Base-by-base conservation (phyloP, 2,888 invertebrate species). In the Sinohyriopsis cumingii region DNA sequence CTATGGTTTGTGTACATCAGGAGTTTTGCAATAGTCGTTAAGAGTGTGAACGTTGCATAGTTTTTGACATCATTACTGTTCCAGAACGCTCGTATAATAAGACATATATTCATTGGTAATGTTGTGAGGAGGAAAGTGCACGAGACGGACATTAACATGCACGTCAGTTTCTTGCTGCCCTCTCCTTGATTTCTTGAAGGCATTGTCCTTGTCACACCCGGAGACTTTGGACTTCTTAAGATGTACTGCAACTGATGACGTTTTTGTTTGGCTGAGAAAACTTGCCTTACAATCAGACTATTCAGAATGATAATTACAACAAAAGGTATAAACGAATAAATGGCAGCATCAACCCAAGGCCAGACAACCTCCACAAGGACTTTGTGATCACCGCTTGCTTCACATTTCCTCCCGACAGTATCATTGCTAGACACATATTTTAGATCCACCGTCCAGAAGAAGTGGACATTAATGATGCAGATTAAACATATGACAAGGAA, bases 261-360 rank as follows among this genome's bases (percentile, higher is more conserved):
- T 19, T 73, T 72, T 67, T 73, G 72, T 33, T 73, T 65, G 3
- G 86, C 85, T n/a, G 68, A 65, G 2, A 85, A 60, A n/a, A 89
- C 87, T 71, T 87, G 85, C 20, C 82, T 76, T 62, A 89, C 85
- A 67, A 89, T 89, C 33, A 87, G 78, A n/a, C 78, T 74, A 71
- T 89, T 89, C 53, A 89, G 80, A 20, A 85, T 74, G 9, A 83
- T 74, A 33, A 89, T 87, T 28, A 82, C 77, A 15, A 84, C 77
- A 69, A 88, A 87, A 0, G 89, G 89, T 5, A 88, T 71, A 62
- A 88, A 86, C 3, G 87, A 88, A 74, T 89, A 89, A 53, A 89
- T 77, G 33, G 82, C 77, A 12, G 86, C 83, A 71, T 89, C 89
- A 5, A 89, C 84, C 87, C 87, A 88, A 1, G 89, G 88, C 89